phyloP scores from a whole-genome alignment of 2,888 invertebrate genomes.

The Lypha dubia region DNA sequence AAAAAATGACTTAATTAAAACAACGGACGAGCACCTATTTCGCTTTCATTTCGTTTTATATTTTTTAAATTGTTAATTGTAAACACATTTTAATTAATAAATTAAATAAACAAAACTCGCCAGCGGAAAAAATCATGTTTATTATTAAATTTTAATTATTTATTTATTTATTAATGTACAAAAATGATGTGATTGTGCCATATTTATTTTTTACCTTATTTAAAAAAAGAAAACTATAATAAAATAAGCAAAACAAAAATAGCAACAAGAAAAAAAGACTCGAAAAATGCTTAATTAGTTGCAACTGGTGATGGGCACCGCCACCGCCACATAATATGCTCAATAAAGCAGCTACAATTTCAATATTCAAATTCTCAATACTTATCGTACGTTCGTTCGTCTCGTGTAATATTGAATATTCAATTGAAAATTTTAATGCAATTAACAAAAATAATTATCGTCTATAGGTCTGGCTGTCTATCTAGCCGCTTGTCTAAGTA shows the following conservation, averaged over 20 bases:
- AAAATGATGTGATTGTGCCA: slow-evolving; percentile 45
- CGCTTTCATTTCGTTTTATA: background rate
- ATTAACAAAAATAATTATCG: slow-evolving; percentile 59
- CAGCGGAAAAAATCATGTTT: slow-evolving; percentile 52
- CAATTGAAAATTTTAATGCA: slow-evolving; percentile 56
- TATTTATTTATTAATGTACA: slow-evolving; percentile 53
- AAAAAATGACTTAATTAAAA: slow-evolving; percentile 14
- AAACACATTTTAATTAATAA: slow-evolving; percentile 71
- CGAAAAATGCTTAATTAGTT: slow-evolving; percentile 70
- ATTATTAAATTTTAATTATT: slow-evolving; percentile 59
- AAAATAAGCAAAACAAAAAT: slow-evolving; percentile 23
- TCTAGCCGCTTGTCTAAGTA: slow-evolving; percentile 24
- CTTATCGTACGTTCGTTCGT: too few species aligned
- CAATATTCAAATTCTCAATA: slow-evolving; percentile 30
- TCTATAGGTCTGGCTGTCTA: slow-evolving; percentile 50
- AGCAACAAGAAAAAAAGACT: slow-evolving; percentile 12
- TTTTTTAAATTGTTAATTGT: slow-evolving; percentile 53
- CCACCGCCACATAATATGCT: slow-evolving; percentile 27
- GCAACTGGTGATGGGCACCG: slow-evolving; percentile 60
- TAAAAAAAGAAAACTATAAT: slow-evolving; percentile 49
- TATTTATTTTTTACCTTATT: slow-evolving; percentile 62
- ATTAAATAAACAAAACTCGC: slow-evolving; percentile 57
- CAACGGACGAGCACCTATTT: background rate
- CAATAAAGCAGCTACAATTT: slow-evolving; percentile 9
- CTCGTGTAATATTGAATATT: slow-evolving; percentile 43